phyloP scores from a whole-genome alignment of 2,113 vertebrate genomes.

The Clarias batrachus region DNA sequence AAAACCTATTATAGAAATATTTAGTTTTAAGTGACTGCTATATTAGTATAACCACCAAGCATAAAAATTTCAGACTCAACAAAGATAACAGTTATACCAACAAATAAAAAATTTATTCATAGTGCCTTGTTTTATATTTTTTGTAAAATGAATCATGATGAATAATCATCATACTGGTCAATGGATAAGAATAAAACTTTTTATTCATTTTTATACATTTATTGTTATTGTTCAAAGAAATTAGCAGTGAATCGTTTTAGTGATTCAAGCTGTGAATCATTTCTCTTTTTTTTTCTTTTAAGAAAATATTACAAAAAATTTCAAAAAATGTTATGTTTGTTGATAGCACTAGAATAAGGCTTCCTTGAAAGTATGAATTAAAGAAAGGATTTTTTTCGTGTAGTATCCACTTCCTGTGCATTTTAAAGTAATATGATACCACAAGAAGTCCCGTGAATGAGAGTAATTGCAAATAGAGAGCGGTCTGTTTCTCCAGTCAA shows the following conservation, averaged over 20 bases:
- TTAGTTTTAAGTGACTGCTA: background rate
- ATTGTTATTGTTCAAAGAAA: background rate
- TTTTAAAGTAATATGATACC: conserved; percentile 24
- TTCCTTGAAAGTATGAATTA: background rate
- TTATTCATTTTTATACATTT: background rate
- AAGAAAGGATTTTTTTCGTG: background rate
- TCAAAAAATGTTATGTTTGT: background rate
- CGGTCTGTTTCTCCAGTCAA: conserved; percentile 11
- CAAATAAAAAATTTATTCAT: background rate
- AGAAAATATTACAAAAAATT: background rate
- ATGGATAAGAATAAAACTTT: background rate
- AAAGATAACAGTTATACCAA: background rate
- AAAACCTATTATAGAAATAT: background rate
- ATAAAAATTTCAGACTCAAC: background rate
- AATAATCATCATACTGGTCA: background rate
- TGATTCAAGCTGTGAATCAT: background rate
- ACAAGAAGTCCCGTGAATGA: conserved; percentile 20
- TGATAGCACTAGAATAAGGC: background rate
- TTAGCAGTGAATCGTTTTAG: background rate
- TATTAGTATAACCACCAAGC: background rate
- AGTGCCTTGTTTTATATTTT: background rate
- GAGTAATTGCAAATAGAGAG: background rate
- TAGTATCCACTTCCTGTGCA: too few relatives aligned
- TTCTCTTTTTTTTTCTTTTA: background rate
- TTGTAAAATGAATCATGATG: background rate